phyloP scores from a whole-genome alignment of 2,797 vertebrate genomes.

The Hyperoplus immaculatus region DNA sequence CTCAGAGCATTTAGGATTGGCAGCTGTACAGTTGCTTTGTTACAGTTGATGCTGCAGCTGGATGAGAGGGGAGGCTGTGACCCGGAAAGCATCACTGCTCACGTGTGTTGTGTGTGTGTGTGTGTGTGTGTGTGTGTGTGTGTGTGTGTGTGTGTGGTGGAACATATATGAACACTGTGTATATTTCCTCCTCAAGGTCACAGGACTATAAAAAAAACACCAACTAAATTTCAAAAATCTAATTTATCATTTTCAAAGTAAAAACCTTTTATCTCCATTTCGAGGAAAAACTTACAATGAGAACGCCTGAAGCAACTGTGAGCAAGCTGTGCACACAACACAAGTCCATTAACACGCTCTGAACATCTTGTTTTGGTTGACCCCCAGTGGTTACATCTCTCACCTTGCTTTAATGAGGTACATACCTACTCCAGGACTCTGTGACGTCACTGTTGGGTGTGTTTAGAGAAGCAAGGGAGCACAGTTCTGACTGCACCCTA shows the following conservation, averaged over 20 bases:
- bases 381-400: background rate
- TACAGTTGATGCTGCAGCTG: slow-evolving; percentile 5
- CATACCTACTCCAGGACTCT: no score
- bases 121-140: background rate
- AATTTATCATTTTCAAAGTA: background rate
- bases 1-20: background rate
- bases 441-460: background rate
- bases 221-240: background rate
- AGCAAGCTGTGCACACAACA: background rate
- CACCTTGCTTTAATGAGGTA: background rate
- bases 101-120: slow-evolving; percentile 44
- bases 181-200: background rate
- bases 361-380: background rate
- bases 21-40: slow-evolving; percentile 42
- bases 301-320: background rate
- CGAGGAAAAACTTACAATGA: background rate
- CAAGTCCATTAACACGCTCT: background rate
- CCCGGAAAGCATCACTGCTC: slow-evolving; percentile 23
- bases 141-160: slow-evolving; percentile 5
- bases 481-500: background rate
- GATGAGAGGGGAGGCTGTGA: slow-evolving; percentile 30
- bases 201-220: background rate
- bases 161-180: background rate
- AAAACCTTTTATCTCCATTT: background rate
- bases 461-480: background rate